Evolutionary conservation across 2,113 vertebrate genomes (phyloP).

Genomic region (rabbit (Oryctolagus cuniculus)): mOryCun1.1 NC_091432.1:223344501-223345000

Average conservation of each 20-base stretch:
- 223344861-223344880: constrained; percentile 38
- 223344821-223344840: neutral
- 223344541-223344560: neutral
- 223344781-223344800: neutral
- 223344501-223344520: neutral
- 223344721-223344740: constrained; percentile 47
- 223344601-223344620: constrained; percentile 2
- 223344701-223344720: constrained; percentile 43
- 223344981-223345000: neutral
- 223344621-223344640: neutral
- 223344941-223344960: neutral
- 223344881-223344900: neutral
- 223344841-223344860: neutral
- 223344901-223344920: neutral
- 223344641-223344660: neutral
- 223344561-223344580: neutral
- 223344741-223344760: constrained; percentile 8
- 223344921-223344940: neutral
- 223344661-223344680: constrained; percentile 40
- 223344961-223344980: neutral
- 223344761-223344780: neutral
- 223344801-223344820: neutral
- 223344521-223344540: neutral
- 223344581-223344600: neutral
- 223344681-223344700: constrained; percentile 1